Percentiles rank a stretch among this genome's conserved stretches.
Evolutionary conservation across 2,888 invertebrate species (phyloP).

Genomic region (Synergus laeviventris): DNA sequence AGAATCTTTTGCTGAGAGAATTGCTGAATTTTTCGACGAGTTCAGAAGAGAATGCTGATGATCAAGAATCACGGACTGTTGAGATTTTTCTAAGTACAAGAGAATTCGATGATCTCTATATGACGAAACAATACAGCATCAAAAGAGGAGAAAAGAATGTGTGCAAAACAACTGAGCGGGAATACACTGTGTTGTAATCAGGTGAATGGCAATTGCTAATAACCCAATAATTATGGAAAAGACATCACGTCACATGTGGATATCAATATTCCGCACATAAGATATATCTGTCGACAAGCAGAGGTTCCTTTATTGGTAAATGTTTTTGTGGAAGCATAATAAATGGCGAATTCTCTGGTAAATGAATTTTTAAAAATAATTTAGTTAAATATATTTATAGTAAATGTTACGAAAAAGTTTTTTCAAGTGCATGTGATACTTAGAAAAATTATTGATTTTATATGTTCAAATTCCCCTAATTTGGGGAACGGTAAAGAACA

Average conservation of each 20-base stretch:
- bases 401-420: too few species aligned
- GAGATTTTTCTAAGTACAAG: not conserved
- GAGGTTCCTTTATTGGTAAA: not conserved
- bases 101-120: not conserved
- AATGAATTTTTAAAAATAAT: too few species aligned
- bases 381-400: too few species aligned
- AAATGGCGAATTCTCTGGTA: not conserved
- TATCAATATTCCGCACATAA: not conserved
- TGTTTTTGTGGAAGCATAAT: slow-evolving; percentile 4
- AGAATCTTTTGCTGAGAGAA: too few species aligned
- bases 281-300: not conserved
- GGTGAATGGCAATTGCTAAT: not conserved
- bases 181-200: not conserved
- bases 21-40: too few species aligned
- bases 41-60: not conserved
- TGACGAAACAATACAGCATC: not conserved
- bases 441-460: too few species aligned
- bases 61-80: not conserved
- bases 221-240: not conserved
- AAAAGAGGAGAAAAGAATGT: not conserved
- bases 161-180: too few species aligned
- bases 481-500: too few species aligned
- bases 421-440: too few species aligned
- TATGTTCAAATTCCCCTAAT: too few species aligned
- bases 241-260: not conserved